Evolutionary conservation across 2,113 vertebrate genomes (phyloP).

Genomic region (Podocnemis expansa): DNA sequence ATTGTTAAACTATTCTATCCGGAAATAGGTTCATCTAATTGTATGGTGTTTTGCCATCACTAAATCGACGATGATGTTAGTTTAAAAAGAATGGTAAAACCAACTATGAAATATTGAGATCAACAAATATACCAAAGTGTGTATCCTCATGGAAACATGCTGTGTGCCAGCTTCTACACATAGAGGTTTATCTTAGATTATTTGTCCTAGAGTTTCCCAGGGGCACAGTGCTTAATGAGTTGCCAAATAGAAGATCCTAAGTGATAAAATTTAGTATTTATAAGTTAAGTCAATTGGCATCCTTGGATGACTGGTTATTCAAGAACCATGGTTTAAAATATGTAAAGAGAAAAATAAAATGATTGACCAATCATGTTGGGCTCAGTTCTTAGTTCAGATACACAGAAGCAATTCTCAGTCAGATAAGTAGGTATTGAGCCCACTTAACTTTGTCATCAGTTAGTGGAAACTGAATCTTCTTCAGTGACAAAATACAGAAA

Average conservation of each 20-base stretch:
- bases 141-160: not conserved
- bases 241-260: not conserved
- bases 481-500: not conserved
- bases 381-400: not conserved
- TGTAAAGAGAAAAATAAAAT: not conserved
- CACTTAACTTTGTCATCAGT: fast-evolving
- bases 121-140: not conserved
- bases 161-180: not conserved
- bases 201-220: not conserved
- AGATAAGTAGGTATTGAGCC: not conserved
- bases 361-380: not conserved
- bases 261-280: not conserved
- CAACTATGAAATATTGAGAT: not conserved
- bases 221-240: not conserved
- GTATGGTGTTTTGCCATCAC: not conserved
- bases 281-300: not conserved
- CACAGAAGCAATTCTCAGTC: not conserved
- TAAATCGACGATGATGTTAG: not conserved
- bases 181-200: not conserved
- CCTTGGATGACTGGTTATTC: not conserved
- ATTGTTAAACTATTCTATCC: not conserved
- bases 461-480: not conserved
- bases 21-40: not conserved
- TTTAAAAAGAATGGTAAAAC: not conserved
- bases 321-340: not conserved